Evolutionary conservation across 2,797 vertebrate species (phyloP), one percentile per base, ranked within the genome.

Genomic region (Borostomias antarcticus): DNA sequence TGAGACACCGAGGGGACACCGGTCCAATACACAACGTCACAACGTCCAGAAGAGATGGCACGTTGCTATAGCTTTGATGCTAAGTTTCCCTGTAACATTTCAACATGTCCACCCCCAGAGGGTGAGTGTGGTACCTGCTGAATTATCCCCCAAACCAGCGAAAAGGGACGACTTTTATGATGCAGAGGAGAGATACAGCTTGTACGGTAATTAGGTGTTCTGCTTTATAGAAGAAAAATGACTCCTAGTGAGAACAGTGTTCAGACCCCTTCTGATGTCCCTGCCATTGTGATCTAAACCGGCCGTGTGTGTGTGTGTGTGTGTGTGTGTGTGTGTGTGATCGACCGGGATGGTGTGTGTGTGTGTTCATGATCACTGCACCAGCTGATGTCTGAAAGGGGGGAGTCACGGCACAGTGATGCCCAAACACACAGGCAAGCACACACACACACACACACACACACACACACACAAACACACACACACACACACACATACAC

Each of bases 301-400:
- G 75, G 79, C 73, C 59, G 1, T 13, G 37, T 40, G 37, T 40
- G 3, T 40, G 37, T 40, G 0, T 1, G 15, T 45, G 40, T 17
- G 15, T 17, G 40, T 43, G 13, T 4, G 40, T 4, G 40, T n/a
- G 40, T 17, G 40, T 4, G 40, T n/a, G 40, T 1, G 40, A 80
- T 82, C 19, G 77, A 79, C 80, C 77, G 68, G 70, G 66, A 83
- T 83, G 67, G 50, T 76, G 76, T 85, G 88, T 86, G 85, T 85
- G n/a, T 76, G 79, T 78, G 82, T 82, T 78, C 64, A 68, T 73
- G 70, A 84, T 82, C 76, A 73, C 67, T 75, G 79, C 79, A 71
- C 77, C 80, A 74, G 72, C 75, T 81, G 80, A 86, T 32, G 65
- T 76, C 67, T 82, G 80, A 73, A 80, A 81, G 78, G 81, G 76